phyloP scores from a whole-genome alignment of 2,797 vertebrate genomes.

The Oreonectes daqikongensis region DNA sequence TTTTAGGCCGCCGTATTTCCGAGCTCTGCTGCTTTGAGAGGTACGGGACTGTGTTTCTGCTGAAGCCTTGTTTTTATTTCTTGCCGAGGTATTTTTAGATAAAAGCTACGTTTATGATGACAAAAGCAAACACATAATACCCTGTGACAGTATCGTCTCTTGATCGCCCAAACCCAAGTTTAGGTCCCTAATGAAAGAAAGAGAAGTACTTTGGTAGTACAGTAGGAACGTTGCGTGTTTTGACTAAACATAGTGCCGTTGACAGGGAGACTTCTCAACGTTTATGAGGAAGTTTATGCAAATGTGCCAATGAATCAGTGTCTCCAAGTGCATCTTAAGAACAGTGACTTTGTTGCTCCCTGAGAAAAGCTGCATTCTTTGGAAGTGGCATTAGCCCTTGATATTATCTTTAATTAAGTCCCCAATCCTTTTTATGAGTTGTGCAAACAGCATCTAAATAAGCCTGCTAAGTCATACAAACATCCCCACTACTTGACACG shows the following conservation, averaged over 20 bases:
- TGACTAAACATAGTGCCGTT: constrained; percentile 3
- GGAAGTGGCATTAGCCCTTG: constrained; percentile 71
- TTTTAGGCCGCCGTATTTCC: constrained; percentile 79
- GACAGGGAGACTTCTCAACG: constrained; percentile 49
- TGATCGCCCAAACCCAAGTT: constrained; percentile 63
- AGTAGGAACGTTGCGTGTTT: constrained; percentile 15
- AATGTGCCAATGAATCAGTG: constrained; percentile 50
- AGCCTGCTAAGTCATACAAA: constrained; percentile 78
- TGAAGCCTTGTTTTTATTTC: constrained; percentile 75
- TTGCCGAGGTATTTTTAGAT: constrained; percentile 82
- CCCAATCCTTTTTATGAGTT: constrained; percentile 76
- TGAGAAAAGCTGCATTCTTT: constrained; percentile 68
- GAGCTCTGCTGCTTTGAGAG: constrained; percentile 70
- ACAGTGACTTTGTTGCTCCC: constrained; percentile 70
- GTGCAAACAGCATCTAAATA: constrained; percentile 79
- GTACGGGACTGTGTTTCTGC: constrained; percentile 66
- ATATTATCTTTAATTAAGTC: constrained; percentile 86
- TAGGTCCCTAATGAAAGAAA: constrained; percentile 52
- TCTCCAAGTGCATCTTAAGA: constrained; percentile 60
- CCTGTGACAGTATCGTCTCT: constrained; percentile 77
- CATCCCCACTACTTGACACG: constrained; percentile 75
- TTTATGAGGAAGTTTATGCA: constrained; percentile 60
- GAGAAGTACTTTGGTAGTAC: constrained; percentile 1
- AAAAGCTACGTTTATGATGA: constrained; percentile 74
- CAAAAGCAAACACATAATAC: constrained; percentile 77